Evolutionary conservation across 2,113 vertebrate genomes (phyloP).

Genomic region (Saccopteryx bilineata): DNA sequence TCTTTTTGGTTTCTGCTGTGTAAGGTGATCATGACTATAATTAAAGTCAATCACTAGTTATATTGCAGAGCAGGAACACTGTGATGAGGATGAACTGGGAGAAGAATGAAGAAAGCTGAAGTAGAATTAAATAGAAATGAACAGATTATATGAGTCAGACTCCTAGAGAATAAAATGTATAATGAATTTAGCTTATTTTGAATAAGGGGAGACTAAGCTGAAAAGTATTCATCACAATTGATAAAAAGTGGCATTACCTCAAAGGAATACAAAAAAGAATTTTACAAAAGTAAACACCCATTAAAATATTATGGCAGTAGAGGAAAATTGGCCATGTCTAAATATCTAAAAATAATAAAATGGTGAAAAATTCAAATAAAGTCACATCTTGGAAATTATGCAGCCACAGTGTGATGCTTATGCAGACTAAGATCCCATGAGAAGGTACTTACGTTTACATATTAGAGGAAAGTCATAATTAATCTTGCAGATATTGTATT

Average conservation of each 20-base stretch:
- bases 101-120: neutral
- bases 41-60: conserved; percentile 65
- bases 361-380: neutral
- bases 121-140: conserved; percentile 63
- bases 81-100: neutral
- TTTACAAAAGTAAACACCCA: conserved; percentile 35
- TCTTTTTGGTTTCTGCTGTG: conserved; percentile 31
- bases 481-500: neutral
- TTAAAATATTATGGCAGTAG: neutral
- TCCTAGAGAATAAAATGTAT: neutral
- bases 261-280: neutral
- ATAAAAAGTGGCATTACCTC: conserved; percentile 30
- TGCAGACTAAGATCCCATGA: neutral
- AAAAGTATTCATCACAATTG: neutral
- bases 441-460: conserved; percentile 44
- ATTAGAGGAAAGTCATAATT: conserved; percentile 22
- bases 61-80: conserved; percentile 12
- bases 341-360: conserved; percentile 55
- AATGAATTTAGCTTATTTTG: conserved; percentile 45
- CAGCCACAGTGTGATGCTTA: neutral
- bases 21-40: conserved; percentile 32
- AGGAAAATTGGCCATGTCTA: neutral
- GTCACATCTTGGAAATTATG: neutral
- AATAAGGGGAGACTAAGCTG: neutral
- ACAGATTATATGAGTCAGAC: neutral